Evolutionary conservation across 1,140 invertebrate species (phyloP).

Genomic region (Apocrypta bakeri): DNA sequence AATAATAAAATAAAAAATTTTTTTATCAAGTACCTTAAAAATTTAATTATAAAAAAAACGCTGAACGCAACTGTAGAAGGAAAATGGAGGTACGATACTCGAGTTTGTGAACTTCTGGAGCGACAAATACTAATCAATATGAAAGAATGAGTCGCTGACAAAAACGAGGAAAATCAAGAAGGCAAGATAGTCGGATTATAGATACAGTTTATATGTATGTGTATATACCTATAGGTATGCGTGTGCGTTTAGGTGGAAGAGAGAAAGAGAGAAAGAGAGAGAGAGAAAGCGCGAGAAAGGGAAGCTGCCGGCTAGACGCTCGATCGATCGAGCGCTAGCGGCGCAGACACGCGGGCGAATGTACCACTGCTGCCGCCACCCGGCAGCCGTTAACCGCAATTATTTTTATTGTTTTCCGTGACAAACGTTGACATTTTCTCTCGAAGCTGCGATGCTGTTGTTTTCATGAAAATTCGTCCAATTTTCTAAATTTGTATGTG

Average conservation of each 20-base stretch:
- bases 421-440: not conserved
- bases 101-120: not conserved
- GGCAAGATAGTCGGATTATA: slow-evolving; percentile 15
- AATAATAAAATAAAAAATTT: too few species aligned
- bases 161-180: slow-evolving; percentile 26
- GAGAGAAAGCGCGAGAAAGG: not conserved
- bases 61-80: not conserved
- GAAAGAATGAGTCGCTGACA: slow-evolving; percentile 16
- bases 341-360: slow-evolving; percentile 45
- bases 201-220: too few species aligned
- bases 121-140: slow-evolving; percentile 38
- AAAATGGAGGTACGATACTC: not conserved
- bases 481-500: not conserved
- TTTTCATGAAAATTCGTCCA: not conserved
- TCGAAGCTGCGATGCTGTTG: not conserved
- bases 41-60: not conserved
- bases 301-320: slow-evolving; percentile 50
- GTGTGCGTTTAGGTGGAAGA: too few species aligned
- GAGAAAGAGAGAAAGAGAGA: not conserved
- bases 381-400: slow-evolving; percentile 21
- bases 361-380: not conserved
- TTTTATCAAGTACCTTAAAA: too few species aligned
- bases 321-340: slow-evolving; percentile 54
- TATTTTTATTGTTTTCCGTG: slow-evolving; percentile 42
- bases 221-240: not conserved